Evolutionary conservation across 2,797 vertebrate genomes (phyloP).

Genomic region (Masticophis lateralis): DNA sequence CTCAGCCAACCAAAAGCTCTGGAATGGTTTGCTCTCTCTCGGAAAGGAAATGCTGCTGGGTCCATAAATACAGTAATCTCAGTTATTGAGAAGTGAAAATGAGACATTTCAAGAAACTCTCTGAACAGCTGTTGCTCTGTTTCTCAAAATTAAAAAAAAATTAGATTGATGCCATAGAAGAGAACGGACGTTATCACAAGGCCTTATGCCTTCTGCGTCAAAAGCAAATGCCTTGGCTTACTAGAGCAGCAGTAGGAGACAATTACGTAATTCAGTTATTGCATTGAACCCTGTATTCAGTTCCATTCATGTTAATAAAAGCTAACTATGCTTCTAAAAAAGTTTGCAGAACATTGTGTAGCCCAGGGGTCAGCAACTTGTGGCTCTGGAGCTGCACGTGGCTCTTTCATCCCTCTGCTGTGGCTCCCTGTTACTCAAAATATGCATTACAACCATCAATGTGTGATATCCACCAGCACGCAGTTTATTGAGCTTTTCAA

Average conservation of each 20-base stretch:
- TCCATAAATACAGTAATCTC: neutral
- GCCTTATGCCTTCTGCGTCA: neutral
- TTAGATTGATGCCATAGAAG: neutral
- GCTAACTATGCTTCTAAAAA: neutral
- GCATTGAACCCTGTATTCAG: neutral
- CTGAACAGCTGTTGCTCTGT: neutral
- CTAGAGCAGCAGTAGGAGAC: neutral
- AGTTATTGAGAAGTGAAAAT: slow-evolving; percentile 2
- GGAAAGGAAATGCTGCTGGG: neutral
- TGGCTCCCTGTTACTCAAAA: too few species aligned
- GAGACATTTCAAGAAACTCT: slow-evolving; percentile 17
- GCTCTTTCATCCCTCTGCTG: too few species aligned
- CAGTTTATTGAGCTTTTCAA: too few species aligned
- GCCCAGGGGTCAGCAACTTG: neutral
- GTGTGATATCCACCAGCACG: too few species aligned
- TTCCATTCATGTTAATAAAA: slow-evolving; percentile 2
- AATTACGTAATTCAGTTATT: neutral
- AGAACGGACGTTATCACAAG: neutral
- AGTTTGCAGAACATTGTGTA: neutral
- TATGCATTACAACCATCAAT: too few species aligned
- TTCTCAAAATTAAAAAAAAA: slow-evolving; percentile 23
- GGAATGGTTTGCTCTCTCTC: neutral
- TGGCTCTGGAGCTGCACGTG: too few species aligned
- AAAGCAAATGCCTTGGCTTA: neutral
- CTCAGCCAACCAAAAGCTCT: neutral